Evolutionary conservation across 2,888 invertebrate species (phyloP).

Genomic region (Orthosia cruda): DNA sequence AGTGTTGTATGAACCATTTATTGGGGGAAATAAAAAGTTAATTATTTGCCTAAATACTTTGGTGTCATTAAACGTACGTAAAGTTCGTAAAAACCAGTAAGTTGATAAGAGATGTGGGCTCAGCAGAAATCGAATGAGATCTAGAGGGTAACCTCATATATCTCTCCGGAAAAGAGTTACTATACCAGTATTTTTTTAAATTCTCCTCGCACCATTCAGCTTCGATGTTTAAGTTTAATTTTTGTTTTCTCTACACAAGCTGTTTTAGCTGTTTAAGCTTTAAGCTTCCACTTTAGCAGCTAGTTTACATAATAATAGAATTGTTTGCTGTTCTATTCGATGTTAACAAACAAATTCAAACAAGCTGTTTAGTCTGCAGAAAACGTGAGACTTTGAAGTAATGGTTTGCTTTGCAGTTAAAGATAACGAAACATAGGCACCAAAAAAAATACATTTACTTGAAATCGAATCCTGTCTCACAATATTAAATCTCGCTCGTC

Average conservation of each 20-base stretch:
- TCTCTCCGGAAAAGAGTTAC: neutral
- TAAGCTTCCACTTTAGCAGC: slow-evolving; percentile 28
- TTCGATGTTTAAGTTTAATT: slow-evolving; percentile 41
- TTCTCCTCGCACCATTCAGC: neutral
- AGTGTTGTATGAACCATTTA: slow-evolving; percentile 11
- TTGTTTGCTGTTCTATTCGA: slow-evolving; percentile 44
- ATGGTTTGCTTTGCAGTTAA: neutral
- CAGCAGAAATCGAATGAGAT: neutral
- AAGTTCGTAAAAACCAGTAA: neutral
- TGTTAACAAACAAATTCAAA: slow-evolving; percentile 46
- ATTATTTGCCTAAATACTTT: neutral
- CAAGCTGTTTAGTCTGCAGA: slow-evolving; percentile 22
- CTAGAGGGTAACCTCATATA: neutral
- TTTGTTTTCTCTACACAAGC: slow-evolving; percentile 33
- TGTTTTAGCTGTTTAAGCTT: slow-evolving; percentile 35
- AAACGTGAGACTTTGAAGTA: slow-evolving; percentile 25
- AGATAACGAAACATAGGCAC: neutral
- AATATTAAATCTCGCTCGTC: slow-evolving; percentile 12
- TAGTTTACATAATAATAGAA: slow-evolving; percentile 62
- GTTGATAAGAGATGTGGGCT: neutral
- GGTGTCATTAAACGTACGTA: slow-evolving; percentile 4
- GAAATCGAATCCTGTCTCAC: slow-evolving; percentile 14
- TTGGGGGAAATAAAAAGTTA: slow-evolving; percentile 14
- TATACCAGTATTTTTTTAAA: neutral
- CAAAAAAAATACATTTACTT: neutral